phyloP scores from a whole-genome alignment of 2,113 vertebrate species.

The Aegithalos caudatus region DNA sequence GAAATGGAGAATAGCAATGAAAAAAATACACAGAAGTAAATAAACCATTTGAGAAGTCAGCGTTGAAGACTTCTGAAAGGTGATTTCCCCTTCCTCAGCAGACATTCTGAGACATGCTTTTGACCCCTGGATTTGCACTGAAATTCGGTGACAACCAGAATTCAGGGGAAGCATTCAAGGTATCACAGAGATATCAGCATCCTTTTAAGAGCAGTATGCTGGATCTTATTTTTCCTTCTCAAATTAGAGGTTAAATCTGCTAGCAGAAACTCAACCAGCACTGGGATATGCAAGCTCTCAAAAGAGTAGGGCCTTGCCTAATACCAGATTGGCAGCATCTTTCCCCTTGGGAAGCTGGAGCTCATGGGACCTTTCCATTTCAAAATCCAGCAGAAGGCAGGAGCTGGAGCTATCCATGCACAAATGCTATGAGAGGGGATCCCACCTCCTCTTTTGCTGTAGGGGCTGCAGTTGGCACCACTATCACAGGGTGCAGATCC shows the following conservation, averaged over 20 bases:
- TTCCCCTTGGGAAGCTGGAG: not conserved
- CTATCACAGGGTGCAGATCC: not conserved
- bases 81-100: not conserved
- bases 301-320: not conserved
- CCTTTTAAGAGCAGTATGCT: not conserved
- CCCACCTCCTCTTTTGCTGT: not conserved
- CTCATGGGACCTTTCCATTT: not conserved
- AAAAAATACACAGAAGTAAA: not conserved
- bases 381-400: not conserved
- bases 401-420: not conserved
- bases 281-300: not conserved
- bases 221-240: not conserved
- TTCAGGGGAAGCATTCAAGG: not conserved
- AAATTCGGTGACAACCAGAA: not conserved
- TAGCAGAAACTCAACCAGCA: not conserved
- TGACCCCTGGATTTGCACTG: not conserved
- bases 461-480: not conserved
- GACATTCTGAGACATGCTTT: not conserved
- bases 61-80: not conserved
- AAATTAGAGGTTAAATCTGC: constrained; percentile 1
- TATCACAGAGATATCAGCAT: not conserved
- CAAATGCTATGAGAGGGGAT: not conserved
- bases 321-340: not conserved
- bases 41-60: not conserved
- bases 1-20: not conserved